phyloP scores from a whole-genome alignment of 1,140 invertebrate genomes.

The Bactericera cockerelli region DNA sequence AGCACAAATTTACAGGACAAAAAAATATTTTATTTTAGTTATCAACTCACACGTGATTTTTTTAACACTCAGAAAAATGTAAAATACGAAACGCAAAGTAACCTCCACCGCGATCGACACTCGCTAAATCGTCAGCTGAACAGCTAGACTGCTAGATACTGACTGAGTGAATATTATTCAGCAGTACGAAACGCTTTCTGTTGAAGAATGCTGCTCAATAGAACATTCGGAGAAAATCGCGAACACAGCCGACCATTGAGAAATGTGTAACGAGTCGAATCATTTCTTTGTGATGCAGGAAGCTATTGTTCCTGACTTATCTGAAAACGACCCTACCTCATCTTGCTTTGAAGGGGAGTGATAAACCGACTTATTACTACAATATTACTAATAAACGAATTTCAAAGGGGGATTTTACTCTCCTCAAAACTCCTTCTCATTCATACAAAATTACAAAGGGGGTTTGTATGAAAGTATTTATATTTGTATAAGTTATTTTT shows the following conservation, averaged over 20 bases:
- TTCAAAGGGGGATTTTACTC: too few species aligned
- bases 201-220: neutral
- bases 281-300: neutral
- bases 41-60: too few species aligned
- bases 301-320: neutral
- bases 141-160: too few species aligned
- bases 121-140: neutral
- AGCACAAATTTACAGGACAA: too few species aligned
- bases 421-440: neutral
- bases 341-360: neutral
- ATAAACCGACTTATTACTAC: neutral
- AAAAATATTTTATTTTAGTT: too few species aligned
- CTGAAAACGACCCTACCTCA: neutral
- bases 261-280: conserved; percentile 6
- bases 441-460: neutral
- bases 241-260: neutral
- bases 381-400: neutral
- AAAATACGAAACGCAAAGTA: too few species aligned
- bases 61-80: too few species aligned
- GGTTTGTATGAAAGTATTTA: too few species aligned
- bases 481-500: neutral
- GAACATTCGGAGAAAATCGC: conserved; percentile 2
- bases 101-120: neutral
- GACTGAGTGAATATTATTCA: conserved; percentile 4
- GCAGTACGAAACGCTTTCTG: neutral